phyloP scores from a whole-genome alignment of 2,113 vertebrate genomes.

The Leptocoma aspasia region DNA sequence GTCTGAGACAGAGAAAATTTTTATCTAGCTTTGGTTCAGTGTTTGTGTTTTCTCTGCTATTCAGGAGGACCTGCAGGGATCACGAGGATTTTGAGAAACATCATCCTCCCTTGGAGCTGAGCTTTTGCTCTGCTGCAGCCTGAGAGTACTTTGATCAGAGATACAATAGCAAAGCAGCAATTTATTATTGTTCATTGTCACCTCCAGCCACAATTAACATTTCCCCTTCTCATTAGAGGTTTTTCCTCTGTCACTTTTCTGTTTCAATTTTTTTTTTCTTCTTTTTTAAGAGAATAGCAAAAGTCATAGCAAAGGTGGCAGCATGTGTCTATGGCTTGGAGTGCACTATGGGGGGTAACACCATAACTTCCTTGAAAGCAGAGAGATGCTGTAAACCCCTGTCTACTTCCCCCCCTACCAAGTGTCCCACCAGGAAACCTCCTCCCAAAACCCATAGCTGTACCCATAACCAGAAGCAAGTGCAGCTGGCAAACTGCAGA shows the following conservation, averaged over 20 bases:
- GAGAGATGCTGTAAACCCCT: neutral
- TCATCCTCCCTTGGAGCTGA: neutral
- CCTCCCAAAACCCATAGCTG: neutral
- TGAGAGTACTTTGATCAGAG: neutral
- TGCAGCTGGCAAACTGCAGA: neutral
- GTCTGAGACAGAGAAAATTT: neutral
- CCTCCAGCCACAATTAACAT: constrained; percentile 38
- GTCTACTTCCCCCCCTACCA: neutral
- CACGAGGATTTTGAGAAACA: neutral
- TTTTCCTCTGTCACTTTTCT: neutral
- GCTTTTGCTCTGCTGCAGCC: neutral
- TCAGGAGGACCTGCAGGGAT: neutral
- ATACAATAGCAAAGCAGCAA: neutral
- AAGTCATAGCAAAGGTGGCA: neutral
- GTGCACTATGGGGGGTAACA: neutral
- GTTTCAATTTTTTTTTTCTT: neutral
- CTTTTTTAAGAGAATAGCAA: neutral
- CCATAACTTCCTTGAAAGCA: neutral
- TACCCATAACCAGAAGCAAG: neutral
- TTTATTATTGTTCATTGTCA: neutral
- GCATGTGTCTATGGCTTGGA: neutral
- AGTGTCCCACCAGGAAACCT: neutral
- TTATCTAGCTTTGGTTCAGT: neutral
- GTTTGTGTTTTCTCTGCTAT: neutral
- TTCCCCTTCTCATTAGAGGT: neutral